phyloP scores from a whole-genome alignment of 1,140 invertebrate species.

The Eurosta solidaginis region DNA sequence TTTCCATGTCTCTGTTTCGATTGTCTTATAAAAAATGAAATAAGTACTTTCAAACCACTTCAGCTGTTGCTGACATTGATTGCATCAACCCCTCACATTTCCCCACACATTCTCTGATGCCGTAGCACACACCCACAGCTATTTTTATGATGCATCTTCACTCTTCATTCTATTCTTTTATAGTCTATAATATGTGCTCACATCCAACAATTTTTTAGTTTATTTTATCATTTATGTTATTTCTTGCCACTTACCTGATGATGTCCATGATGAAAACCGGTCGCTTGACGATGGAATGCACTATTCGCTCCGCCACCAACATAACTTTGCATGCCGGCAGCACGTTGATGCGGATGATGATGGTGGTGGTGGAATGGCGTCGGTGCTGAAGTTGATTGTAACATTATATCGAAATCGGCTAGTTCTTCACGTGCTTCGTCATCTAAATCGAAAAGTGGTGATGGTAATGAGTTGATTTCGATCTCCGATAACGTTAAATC shows the following conservation, averaged over 20 bases:
- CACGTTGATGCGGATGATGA: slow-evolving; percentile 39
- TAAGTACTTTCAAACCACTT: background rate
- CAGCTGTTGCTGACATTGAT: background rate
- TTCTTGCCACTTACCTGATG: slow-evolving; percentile 49
- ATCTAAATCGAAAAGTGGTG: slow-evolving; percentile 58
- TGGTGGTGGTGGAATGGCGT: slow-evolving; percentile 43
- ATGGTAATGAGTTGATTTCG: slow-evolving; percentile 42
- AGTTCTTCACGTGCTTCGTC: slow-evolving; percentile 57
- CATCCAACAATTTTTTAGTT: background rate
- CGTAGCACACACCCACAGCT: no score
- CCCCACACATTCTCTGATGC: background rate
- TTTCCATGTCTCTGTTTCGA: background rate
- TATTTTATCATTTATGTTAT: no score
- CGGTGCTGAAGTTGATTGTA: slow-evolving; percentile 55
- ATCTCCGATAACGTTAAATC: slow-evolving; percentile 46
- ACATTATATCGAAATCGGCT: slow-evolving; percentile 54
- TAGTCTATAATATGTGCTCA: background rate
- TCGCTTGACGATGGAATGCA: slow-evolving; percentile 54
- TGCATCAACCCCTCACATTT: background rate
- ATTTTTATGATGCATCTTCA: background rate
- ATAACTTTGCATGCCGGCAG: slow-evolving; percentile 38
- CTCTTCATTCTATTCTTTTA: background rate
- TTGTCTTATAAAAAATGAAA: slow-evolving; percentile 10
- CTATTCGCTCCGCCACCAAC: slow-evolving; percentile 52
- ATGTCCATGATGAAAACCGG: slow-evolving; percentile 57